Evolutionary conservation across 2,797 vertebrate species (phyloP).

Genomic region (Trachops cirrhosus): DNA sequence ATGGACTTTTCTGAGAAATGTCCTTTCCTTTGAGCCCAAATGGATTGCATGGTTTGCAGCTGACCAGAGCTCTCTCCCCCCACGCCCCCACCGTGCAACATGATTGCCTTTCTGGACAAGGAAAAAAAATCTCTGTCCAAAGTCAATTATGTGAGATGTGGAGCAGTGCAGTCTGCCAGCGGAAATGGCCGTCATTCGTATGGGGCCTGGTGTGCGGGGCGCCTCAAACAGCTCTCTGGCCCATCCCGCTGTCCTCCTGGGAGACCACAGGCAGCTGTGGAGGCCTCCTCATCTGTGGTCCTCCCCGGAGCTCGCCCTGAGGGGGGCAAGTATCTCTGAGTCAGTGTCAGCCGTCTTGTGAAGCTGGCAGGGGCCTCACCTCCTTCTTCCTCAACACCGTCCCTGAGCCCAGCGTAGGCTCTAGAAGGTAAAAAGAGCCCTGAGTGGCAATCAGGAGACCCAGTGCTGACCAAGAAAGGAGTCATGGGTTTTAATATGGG

Average conservation of each 20-base stretch:
- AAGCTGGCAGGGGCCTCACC: not conserved
- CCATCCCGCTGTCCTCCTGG: not conserved
- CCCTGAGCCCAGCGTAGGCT: not conserved
- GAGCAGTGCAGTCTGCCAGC: not conserved
- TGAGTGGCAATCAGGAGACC: not conserved
- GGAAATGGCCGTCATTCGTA: not conserved
- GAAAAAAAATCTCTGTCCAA: slow-evolving; percentile 39
- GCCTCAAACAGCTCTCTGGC: not conserved
- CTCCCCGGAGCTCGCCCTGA: not conserved
- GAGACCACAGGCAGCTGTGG: slow-evolving; percentile 2
- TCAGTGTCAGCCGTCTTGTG: not conserved
- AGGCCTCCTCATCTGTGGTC: not conserved
- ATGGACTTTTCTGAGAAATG: slow-evolving; percentile 51
- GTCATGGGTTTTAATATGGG: not conserved
- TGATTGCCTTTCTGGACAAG: slow-evolving; percentile 22
- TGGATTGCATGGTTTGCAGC: slow-evolving; percentile 25
- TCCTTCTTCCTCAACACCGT: not conserved
- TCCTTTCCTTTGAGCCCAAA: slow-evolving; percentile 4
- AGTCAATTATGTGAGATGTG: slow-evolving; percentile 45
- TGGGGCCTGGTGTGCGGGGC: not conserved
- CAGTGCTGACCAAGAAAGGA: not conserved
- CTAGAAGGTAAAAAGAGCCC: not conserved
- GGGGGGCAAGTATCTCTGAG: not conserved
- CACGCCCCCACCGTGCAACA: not conserved
- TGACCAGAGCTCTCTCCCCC: not conserved